phyloP scores from a whole-genome alignment of 2,797 vertebrate genomes.

The Scleropages formosus region DNA sequence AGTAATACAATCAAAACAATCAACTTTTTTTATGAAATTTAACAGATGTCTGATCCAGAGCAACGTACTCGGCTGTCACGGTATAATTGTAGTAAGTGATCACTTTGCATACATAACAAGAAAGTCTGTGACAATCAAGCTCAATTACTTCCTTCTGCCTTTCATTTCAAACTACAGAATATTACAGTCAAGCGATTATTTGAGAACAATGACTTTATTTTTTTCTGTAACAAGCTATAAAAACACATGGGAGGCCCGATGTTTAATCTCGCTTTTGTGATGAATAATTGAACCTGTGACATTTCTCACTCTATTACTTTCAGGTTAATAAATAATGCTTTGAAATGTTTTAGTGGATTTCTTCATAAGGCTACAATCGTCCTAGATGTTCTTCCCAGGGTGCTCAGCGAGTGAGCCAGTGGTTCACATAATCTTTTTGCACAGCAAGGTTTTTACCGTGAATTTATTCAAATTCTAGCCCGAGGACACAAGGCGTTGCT shows the following conservation, averaged over 20 bases:
- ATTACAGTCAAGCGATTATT: neutral
- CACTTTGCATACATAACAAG: conserved; percentile 3
- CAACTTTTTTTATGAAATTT: neutral
- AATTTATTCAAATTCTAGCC: conserved; percentile 26
- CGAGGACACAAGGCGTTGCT: conserved; percentile 24
- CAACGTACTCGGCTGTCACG: neutral
- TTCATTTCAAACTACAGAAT: neutral
- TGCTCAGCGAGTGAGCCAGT: conserved; percentile 24
- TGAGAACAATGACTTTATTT: neutral
- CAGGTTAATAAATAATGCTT: conserved; percentile 23
- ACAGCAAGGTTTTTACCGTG: conserved; percentile 26
- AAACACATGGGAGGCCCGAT: neutral
- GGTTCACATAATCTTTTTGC: conserved; percentile 27
- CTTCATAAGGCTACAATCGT: conserved; percentile 30
- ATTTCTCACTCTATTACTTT: neutral
- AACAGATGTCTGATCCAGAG: conserved; percentile 4
- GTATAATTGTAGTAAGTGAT: neutral
- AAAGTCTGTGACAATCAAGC: no score
- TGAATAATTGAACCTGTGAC: neutral
- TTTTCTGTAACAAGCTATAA: neutral
- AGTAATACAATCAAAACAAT: no score
- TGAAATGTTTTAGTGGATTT: conserved; percentile 25
- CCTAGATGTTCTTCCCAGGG: conserved; percentile 27
- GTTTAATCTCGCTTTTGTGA: neutral
- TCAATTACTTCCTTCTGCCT: conserved; percentile 3